Base-by-base conservation (phyloP, 2,113 vertebrate species). In the Proteles cristata region DNA sequence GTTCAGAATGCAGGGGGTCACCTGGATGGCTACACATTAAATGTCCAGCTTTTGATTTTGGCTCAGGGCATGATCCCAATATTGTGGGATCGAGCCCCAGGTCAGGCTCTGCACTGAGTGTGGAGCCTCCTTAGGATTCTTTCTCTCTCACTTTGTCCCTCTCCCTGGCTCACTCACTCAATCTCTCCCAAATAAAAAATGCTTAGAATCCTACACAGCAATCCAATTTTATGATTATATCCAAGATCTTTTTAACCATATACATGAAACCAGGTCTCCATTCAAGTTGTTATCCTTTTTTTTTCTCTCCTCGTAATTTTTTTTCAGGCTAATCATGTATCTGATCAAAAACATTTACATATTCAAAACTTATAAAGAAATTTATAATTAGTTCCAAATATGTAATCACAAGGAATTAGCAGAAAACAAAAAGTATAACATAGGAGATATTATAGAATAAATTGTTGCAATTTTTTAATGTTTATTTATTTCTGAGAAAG, bases 301-400 rank as follows among this genome's bases (percentile, higher is more conserved):
- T 8, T 61, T 1, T 19, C 55, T n/a, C 63, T 80, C 68, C 80
- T 93, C 63, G 3, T 48, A 28, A 4, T 35, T 65, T 35, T 15
- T 48, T 15, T 31, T 12, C 31, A 23, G 26, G 19, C 21, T 79
- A 61, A 88, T 90, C 48, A 43, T 11, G 1, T 68, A 82, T 11
- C 73, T 68, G n/a, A 77, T 39, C 39, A 63, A 77, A 95, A 71
- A 28, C 16, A 17, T 21, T 35, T 35, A 55, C 16, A 28, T 68
- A 91, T 61, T 91, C 31, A 85, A 85, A 92, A 65, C 11, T 63
- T 55, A 16, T 0, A 21, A 50, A 79, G 63, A 55, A 45, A 39
- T 87, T 58, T 68, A 58, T 48, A 90, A 82, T 48, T 77, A 76
- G 43, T 58, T 35, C 43, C 77, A 88, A 90, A 83, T 84, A 96